phyloP scores from a whole-genome alignment of 2,797 vertebrate species.

The Coluber constrictor region DNA sequence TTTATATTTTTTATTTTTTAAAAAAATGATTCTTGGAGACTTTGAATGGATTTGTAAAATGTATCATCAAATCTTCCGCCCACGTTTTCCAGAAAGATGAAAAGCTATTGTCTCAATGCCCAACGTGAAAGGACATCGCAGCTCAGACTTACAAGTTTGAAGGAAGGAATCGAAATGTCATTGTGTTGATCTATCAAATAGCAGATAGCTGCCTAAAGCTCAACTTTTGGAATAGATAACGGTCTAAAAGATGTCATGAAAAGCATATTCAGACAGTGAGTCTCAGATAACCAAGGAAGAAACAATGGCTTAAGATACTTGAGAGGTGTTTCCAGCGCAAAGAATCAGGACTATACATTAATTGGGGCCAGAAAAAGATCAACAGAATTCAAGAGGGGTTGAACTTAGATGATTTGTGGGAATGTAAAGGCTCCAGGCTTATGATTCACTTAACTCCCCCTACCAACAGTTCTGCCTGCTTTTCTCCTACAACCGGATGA shows the following conservation, averaged over 20 bases:
- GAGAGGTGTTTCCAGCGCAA: background rate
- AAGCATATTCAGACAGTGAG: background rate
- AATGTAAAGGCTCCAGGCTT: background rate
- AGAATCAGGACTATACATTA: background rate
- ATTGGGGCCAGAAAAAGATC: background rate
- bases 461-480: background rate
- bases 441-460: background rate
- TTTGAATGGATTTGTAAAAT: background rate
- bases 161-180: background rate
- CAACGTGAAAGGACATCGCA: background rate
- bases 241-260: background rate
- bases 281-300: background rate
- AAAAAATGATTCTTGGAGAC: background rate
- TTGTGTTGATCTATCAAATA: background rate
- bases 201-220: background rate
- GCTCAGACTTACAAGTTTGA: background rate
- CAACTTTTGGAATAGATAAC: background rate
- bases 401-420: background rate
- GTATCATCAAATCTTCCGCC: background rate
- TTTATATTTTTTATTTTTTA: background rate
- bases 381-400: background rate
- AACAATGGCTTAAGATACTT: background rate
- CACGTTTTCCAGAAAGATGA: background rate
- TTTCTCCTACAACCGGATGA: background rate
- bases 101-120: background rate